phyloP scores from a whole-genome alignment of 2,113 vertebrate genomes.

The Scatophagus argus region DNA sequence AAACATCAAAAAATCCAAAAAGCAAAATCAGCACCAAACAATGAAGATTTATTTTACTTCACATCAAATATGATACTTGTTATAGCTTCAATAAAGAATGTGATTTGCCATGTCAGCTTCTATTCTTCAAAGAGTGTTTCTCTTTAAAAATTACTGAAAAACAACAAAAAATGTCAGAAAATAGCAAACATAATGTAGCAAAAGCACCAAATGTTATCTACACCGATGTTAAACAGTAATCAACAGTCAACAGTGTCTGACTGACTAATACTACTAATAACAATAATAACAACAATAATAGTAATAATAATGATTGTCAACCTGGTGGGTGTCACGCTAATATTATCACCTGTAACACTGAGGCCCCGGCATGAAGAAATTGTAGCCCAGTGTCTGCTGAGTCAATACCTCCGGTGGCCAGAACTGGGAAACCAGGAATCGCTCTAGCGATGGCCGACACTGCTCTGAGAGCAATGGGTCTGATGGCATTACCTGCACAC shows the following conservation, averaged over 20 bases:
- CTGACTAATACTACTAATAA: no score
- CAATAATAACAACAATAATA: no score
- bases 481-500: slow-evolving; percentile 90
- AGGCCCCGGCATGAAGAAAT: slow-evolving; percentile 94
- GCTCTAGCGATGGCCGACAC: slow-evolving; percentile 90
- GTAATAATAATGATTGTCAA: no score
- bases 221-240: no score
- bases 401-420: slow-evolving; percentile 96
- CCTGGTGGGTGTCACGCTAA: neutral
- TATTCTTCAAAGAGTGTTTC: neutral
- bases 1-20: neutral
- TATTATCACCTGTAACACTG: slow-evolving; percentile 90
- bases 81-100: neutral
- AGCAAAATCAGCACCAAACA: neutral
- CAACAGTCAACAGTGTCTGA: no score
- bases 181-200: neutral
- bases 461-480: slow-evolving; percentile 91
- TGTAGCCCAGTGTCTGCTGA: slow-evolving; percentile 94
- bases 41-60: neutral
- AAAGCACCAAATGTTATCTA: no score
- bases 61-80: neutral
- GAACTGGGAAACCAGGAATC: slow-evolving; percentile 90
- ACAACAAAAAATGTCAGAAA: neutral
- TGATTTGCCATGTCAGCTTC: neutral
- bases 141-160: neutral